Evolutionary conservation across 2,888 invertebrate genomes (phyloP), one percentile per base, ranked within the genome.

Genomic region (Oxytorus armatus): DNA sequence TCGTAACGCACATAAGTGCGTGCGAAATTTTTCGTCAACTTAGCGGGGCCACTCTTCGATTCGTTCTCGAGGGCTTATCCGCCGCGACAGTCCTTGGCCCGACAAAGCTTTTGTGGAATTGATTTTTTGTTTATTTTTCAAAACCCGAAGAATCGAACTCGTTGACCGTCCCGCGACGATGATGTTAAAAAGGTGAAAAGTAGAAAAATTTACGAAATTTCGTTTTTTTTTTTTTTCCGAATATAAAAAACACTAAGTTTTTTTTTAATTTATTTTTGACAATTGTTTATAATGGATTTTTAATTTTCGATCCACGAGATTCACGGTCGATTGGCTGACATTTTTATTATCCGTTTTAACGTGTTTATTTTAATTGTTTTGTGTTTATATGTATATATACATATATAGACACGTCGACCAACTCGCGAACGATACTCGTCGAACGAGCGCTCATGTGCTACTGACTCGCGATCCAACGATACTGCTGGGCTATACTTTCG

Each of bases 401-500:
- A 25, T 29, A 33, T 42, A 51, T 57, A 65, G 21, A 36, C 44
- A 63, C 23, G 55, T 73, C 84, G 81, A 84, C 77, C 82, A 83
- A 84, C 81, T 79, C 70, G 73, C 83, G 81, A 83, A 83, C 88
- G 88, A 86, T 89, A 85, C 90, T 92, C 92, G 91, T 90, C 88
- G 88, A 85, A 89, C 92, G 92, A 92, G 90, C 92, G 92, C 90
- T 91, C 90, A 88, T 90, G 88, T 88, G 88, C 91, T 90, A 92
- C 92, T 92, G 91, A 89, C 89, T 91, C 84, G 86, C 85, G 82
- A 84, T 70, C 68, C 79, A 87, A 75, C 85, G 88, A 82, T 86
- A 89, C 89, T 90, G 92, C 92, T 93, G 93, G 55, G 93, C 93
- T 94, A 94, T 94, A 94, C 93, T 79, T 70, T 79, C 70, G 69